Evolutionary conservation across 1,140 invertebrate species (phyloP).

Genomic region (Leptinotarsa texana): DNA sequence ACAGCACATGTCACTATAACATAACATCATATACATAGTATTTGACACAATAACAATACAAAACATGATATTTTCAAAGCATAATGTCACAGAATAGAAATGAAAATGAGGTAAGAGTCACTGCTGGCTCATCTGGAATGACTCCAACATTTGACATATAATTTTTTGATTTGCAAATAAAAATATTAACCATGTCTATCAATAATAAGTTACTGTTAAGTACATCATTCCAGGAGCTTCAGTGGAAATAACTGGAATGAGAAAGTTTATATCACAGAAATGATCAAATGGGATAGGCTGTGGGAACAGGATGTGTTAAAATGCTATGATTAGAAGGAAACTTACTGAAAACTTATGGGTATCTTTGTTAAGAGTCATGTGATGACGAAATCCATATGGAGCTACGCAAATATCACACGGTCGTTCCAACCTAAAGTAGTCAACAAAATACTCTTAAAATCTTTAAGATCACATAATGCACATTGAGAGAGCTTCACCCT

Average conservation of each 20-base stretch:
- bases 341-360: slow-evolving; percentile 63
- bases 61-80: slow-evolving; percentile 4
- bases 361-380: slow-evolving; percentile 69
- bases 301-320: background rate
- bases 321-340: slow-evolving; percentile 25
- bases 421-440: slow-evolving; percentile 57
- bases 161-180: too few relatives aligned
- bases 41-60: background rate
- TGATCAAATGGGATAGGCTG: background rate
- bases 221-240: background rate
- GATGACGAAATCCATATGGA: slow-evolving; percentile 74
- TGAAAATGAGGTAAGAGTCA: background rate
- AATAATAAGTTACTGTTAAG: background rate
- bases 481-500: too few relatives aligned
- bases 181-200: too few relatives aligned
- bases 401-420: slow-evolving; percentile 68
- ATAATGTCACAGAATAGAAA: slow-evolving; percentile 10
- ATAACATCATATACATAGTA: slow-evolving; percentile 3
- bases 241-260: background rate
- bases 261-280: background rate
- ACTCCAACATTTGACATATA: background rate
- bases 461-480: too few relatives aligned
- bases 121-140: background rate
- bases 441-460: slow-evolving; percentile 29
- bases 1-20: slow-evolving; percentile 7